Evolutionary conservation across 2,797 vertebrate genomes (phyloP).

Genomic region (Darevskia nairensis): DNA sequence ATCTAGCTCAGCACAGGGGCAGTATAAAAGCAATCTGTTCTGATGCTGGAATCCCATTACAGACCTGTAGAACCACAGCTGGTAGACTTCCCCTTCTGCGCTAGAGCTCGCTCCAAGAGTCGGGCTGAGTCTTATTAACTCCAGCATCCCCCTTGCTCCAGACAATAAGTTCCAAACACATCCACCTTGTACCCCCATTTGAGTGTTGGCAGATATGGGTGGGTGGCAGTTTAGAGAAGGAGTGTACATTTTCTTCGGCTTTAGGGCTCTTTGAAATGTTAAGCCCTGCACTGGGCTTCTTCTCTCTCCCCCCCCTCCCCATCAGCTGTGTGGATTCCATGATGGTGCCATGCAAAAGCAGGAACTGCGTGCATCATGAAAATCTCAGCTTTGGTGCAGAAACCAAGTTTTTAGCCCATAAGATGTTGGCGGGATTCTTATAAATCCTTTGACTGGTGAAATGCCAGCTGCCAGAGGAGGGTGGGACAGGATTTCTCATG

Average conservation of each 20-base stretch:
- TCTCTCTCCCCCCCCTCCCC: no score
- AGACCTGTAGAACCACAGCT: background rate
- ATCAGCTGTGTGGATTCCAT: background rate
- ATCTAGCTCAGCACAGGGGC: background rate
- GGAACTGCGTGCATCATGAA: background rate
- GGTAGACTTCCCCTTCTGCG: background rate
- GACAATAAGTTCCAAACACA: background rate
- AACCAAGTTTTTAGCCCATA: background rate
- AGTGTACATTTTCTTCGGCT: background rate
- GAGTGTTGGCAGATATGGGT: background rate
- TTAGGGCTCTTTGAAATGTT: background rate
- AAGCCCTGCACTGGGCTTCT: background rate
- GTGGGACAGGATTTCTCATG: background rate
- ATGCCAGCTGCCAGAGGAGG: no score
- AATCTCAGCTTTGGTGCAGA: background rate
- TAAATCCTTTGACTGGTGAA: background rate
- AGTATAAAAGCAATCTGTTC: background rate
- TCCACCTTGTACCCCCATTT: background rate
- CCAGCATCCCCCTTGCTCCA: background rate
- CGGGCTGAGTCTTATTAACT: background rate
- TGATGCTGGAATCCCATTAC: background rate
- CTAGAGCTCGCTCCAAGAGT: background rate
- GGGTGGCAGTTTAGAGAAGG: background rate
- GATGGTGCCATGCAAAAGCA: background rate
- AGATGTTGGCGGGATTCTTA: background rate